A percentile compares a stretch with the other conserved stretches of the same genome.
Evolutionary conservation across 1,140 invertebrate species (phyloP).

Genomic region (Eueides isabella): DNA sequence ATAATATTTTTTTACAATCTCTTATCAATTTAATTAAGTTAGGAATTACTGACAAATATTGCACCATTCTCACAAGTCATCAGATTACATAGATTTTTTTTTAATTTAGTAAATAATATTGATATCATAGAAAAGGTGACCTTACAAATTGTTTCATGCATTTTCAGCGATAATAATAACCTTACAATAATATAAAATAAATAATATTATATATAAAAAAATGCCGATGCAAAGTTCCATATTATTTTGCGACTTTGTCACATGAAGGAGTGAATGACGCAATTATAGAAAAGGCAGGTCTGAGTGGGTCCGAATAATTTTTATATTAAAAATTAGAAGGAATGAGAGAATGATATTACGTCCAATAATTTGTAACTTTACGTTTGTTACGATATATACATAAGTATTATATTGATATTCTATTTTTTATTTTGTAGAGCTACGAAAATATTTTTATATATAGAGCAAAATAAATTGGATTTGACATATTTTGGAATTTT

Average conservation of each 20-base stretch:
- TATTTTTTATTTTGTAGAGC: conserved; percentile 75
- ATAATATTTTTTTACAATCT: no score
- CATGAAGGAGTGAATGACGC: conserved; percentile 45
- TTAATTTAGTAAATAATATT: no score
- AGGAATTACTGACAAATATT: no score
- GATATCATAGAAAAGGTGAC: not conserved
- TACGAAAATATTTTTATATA: conserved; percentile 77
- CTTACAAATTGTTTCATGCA: not conserved
- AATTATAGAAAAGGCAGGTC: conserved; percentile 37
- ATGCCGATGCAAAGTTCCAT: conserved; percentile 46
- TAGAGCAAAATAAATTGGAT: conserved; percentile 62
- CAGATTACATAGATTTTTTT: not conserved
- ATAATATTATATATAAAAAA: not conserved
- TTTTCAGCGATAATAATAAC: not conserved
- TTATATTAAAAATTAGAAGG: conserved; percentile 81
- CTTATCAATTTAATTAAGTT: no score
- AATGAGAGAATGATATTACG: conserved; percentile 70
- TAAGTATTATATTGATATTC: conserved; percentile 78
- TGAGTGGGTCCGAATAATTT: conserved; percentile 73
- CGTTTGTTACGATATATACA: conserved; percentile 67
- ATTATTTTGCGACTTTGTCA: conserved; percentile 55
- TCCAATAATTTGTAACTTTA: conserved; percentile 69
- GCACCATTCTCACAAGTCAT: not conserved
- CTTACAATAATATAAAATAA: no score
- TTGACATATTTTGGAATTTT: conserved; percentile 24